These are phyloP conservation scores for Hyposmocoma kahamanoa DNA, from an alignment of 1,140 invertebrate species.

Conservation along the genomic window DNA sequence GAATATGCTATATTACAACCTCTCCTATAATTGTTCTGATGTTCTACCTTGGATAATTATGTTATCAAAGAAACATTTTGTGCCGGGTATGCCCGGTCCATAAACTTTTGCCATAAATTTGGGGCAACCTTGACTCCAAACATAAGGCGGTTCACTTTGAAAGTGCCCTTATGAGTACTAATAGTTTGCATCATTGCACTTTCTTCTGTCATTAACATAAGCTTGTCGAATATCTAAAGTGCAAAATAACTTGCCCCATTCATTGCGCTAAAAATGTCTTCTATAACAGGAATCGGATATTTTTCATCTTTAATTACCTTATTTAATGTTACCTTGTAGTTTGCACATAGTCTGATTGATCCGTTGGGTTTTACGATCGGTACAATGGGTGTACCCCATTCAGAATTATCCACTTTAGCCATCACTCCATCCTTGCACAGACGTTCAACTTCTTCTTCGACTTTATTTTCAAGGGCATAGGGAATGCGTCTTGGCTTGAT, in stretches of 20 bases:
- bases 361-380: conserved; percentile 25
- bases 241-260: conserved; percentile 24
- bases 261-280: conserved; percentile 18
- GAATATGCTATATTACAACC: too few species aligned
- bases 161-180: conserved; percentile 33
- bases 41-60: conserved; percentile 10
- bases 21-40: not conserved
- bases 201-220: conserved; percentile 31
- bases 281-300: conserved; percentile 13
- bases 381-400: conserved; percentile 27
- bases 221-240: conserved; percentile 31
- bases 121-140: too few species aligned
- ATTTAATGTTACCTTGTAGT: conserved; percentile 15
- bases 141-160: conserved; percentile 31
- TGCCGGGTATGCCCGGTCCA: conserved; percentile 4
- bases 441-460: conserved; percentile 18
- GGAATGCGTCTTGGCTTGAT: too few species aligned
- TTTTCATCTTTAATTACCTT: not conserved
- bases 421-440: conserved; percentile 21
- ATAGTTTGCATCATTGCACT: conserved; percentile 31
- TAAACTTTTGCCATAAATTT: too few species aligned
- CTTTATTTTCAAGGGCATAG: conserved; percentile 17
- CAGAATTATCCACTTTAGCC: conserved; percentile 19
- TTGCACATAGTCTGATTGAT: conserved; percentile 19
- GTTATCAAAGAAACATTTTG: conserved; percentile 13